Evolutionary conservation across 2,888 invertebrate species (phyloP).

Genomic region (Yponomeuta cagnagella): DNA sequence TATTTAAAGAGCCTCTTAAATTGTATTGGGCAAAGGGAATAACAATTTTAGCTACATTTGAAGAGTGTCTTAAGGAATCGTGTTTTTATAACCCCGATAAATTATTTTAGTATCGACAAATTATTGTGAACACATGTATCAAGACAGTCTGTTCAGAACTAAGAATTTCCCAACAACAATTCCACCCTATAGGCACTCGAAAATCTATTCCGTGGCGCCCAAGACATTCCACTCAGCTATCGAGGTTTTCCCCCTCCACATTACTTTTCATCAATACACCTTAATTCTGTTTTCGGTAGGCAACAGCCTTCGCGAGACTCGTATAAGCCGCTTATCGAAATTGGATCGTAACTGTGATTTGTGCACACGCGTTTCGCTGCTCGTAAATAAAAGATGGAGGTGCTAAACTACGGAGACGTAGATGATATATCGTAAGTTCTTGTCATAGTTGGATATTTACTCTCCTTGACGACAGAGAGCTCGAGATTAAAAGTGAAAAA

Average conservation of each 20-base stretch:
- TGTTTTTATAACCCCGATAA: too few species aligned
- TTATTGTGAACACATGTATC: background rate
- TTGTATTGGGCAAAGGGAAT: too few species aligned
- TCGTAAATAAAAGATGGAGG: conserved; percentile 22
- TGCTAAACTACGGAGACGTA: background rate
- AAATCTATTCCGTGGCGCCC: background rate
- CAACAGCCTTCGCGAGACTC: conserved; percentile 14
- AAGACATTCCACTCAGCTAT: background rate
- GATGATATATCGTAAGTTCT: too few species aligned
- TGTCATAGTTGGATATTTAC: too few species aligned
- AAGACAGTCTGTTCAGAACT: background rate
- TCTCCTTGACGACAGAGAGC: too few species aligned
- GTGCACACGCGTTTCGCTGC: conserved; percentile 18
- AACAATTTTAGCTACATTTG: too few species aligned
- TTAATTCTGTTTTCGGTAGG: conserved; percentile 10
- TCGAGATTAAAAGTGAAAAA: too few species aligned
- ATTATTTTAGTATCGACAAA: too few species aligned
- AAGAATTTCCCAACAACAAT: background rate
- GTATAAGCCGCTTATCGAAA: conserved; percentile 24
- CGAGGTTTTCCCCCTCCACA: background rate
- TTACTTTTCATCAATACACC: background rate
- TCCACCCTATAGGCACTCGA: background rate
- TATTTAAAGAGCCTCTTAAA: too few species aligned
- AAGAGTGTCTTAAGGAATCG: too few species aligned
- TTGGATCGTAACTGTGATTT: conserved; percentile 24